Evolutionary conservation across 1,140 invertebrate genomes (phyloP), one percentile per base, ranked within the genome.

Genomic region (Coboldia fuscipes): DNA sequence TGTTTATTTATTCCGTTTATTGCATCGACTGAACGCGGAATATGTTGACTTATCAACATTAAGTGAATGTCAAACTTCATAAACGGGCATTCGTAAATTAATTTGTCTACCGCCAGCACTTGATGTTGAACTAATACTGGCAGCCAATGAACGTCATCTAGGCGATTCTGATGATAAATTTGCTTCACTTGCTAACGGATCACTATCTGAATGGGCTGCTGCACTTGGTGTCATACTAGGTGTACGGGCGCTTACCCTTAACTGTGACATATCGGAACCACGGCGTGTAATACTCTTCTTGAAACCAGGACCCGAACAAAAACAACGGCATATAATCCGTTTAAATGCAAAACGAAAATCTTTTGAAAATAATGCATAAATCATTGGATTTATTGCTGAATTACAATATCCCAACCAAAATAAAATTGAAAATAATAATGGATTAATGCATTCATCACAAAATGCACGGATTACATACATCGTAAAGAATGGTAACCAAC

Each of bases 381-480:
- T 84, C 44, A 81, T 70, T 1, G 89, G 90, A 54, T 94, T 96
- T 38, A 92, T 76, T 16, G 88, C 86, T 9, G 82, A 90, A 56
- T 97, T 97, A 51, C 85, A 86, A 54, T 97, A 97, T 2, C 92
- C 92, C 17, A 97, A 65, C 89, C 90, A 97, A 57, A 94, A 96
- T 6, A 94, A 69, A 2, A 94, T 70, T 26, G 80, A 89, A 57
- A 94, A 89, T 22, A 86, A 58, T 28, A 81, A 64, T 1, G 72
- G 69, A 34, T 77, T 68, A 21, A 86, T 81, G 52, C 79, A 85
- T 34, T 72, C 66, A 2, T 66, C 65, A 42, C 77, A 85, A 48
- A 92, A 86, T 0, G 79, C 81, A 33, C 79, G 63, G 16, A 84
- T 65, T 18, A 92, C 63, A 53, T 94, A 94, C 62, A 90, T 75